phyloP scores from a whole-genome alignment of 2,113 vertebrate genomes.

The Columba janthina region DNA sequence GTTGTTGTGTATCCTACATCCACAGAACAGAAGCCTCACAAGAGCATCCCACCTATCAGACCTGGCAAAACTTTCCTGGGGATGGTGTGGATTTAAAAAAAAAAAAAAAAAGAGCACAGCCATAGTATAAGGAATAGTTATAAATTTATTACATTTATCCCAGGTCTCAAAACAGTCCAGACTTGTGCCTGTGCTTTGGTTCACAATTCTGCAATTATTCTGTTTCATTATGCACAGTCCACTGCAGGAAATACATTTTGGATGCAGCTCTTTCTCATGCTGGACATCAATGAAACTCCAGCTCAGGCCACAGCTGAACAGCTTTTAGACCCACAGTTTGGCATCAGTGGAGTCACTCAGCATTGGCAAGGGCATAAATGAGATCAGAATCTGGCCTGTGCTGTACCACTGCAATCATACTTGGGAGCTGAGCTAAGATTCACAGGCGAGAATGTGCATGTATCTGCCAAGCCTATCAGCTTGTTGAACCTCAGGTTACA shows the following conservation, averaged over 20 bases:
- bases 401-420: neutral
- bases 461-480: neutral
- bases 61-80: neutral
- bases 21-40: neutral
- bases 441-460: neutral
- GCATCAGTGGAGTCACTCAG: neutral
- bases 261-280: neutral
- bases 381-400: neutral
- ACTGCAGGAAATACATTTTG: neutral
- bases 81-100: neutral
- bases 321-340: neutral
- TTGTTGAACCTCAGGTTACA: neutral
- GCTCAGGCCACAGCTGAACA: neutral
- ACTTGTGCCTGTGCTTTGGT: neutral
- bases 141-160: neutral
- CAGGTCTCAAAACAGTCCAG: neutral
- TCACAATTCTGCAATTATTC: neutral
- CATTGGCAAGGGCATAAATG: neutral
- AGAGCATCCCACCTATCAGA: neutral
- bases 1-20: neutral
- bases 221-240: neutral
- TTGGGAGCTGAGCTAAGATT: neutral
- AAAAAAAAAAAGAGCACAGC: neutral
- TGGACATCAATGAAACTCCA: neutral
- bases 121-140: neutral